Evolutionary conservation across 2,113 vertebrate species (phyloP), one percentile per base, ranked within the genome.

Genomic region (Stercorarius parasiticus): DNA sequence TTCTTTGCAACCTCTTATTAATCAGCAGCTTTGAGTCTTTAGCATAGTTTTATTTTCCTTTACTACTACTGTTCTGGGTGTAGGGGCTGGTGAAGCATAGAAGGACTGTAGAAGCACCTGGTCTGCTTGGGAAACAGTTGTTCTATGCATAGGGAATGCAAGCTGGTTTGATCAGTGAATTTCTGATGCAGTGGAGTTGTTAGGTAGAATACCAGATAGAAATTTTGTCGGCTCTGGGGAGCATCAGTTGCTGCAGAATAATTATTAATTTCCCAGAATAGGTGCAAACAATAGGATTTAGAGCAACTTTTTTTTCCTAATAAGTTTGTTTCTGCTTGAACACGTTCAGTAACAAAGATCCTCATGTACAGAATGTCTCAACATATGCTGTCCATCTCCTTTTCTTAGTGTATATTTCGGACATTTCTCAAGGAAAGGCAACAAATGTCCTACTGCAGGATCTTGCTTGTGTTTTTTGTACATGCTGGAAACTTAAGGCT

Each of bases 161-260:
- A 38, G 8, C 7, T 65, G 9, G 7, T 64, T 84, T 43, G 77
- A 30, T 78, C 7, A 19, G 23, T 12, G 22, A 13, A 9, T 56
- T 86, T 80, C 47, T 72, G 47, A 61, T 23, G 8, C 13, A 26
- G 16, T 52, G 20, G 14, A 21, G 14, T 50, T 91, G 14, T 18
- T 40, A 47, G 38, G 9, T 42, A 55, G 25, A 38, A 32, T 36
- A 56, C 17, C 45, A 52, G 11, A 8, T 6, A 38, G 36, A 45
- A 67, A 21, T 90, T 67, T 21, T 64, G 5, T 73, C 23, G 20
- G 26, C 26, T 82, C 20, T 71, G 66, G 15, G 9, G 25, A 53
- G 13, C 0, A 0, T 55, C 13, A 15, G 5, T n/a, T 65, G 23
- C 61, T 85, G 32, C 32, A 55, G 29, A 26, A 53, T 72, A 17